Conservation (phyloP, 2,888 invertebrate genomes). For the Aspidapion aeneum region DNA sequence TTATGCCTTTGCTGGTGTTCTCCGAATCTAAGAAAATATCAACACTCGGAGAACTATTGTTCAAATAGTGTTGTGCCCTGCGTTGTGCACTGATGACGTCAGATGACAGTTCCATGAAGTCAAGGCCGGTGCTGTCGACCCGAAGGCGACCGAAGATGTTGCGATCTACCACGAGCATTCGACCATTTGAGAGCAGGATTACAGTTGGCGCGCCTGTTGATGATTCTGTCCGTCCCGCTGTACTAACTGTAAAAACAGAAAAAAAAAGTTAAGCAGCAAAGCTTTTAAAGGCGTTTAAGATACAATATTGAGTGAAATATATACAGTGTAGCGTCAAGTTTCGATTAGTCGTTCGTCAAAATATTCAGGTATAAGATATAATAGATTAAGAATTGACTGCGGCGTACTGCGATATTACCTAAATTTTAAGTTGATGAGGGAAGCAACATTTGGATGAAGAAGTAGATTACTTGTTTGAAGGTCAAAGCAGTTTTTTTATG, state of each 20-base stretch:
- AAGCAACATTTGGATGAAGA: too few relatives aligned
- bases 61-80: slow-evolving; percentile 29
- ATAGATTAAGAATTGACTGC: too few relatives aligned
- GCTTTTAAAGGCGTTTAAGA: too few relatives aligned
- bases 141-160: slow-evolving; percentile 53
- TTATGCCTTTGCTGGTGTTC: slow-evolving; percentile 53
- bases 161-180: slow-evolving; percentile 56
- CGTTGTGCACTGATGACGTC: slow-evolving; percentile 50
- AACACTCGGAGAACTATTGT: slow-evolving; percentile 45
- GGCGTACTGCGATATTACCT: too few relatives aligned
- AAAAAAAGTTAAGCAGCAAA: neutral
- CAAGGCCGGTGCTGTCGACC: slow-evolving; percentile 47
- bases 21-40: slow-evolving; percentile 48
- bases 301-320: too few relatives aligned
- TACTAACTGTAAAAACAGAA: slow-evolving; percentile 29
- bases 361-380: too few relatives aligned
- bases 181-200: slow-evolving; percentile 53
- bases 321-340: too few relatives aligned
- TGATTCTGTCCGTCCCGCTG: slow-evolving; percentile 40
- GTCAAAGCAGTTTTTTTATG: too few relatives aligned
- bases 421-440: too few relatives aligned
- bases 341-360: too few relatives aligned
- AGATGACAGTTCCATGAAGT: slow-evolving; percentile 53
- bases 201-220: slow-evolving; percentile 50
- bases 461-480: too few relatives aligned